These are phyloP conservation scores for Calephelis virginiensis DNA, from an alignment of 1,140 invertebrate species.

Conservation along the genomic window DNA sequence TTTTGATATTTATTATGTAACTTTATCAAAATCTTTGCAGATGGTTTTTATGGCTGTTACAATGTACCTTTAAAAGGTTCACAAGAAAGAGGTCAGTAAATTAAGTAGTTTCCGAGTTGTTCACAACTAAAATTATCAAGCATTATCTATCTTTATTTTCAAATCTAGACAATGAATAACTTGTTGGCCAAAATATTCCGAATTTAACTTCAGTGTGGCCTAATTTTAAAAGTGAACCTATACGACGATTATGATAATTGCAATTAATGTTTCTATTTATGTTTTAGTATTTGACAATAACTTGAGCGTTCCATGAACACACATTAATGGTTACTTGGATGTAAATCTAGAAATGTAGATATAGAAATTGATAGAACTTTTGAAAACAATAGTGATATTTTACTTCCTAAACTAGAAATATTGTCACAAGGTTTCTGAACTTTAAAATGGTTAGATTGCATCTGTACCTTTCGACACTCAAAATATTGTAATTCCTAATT, in stretches of 20 bases:
- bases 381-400: slow-evolving; percentile 13
- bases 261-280: not conserved
- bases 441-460: not conserved
- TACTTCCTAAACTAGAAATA: not conserved
- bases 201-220: not conserved
- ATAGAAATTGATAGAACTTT: slow-evolving; percentile 12
- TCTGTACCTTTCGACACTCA: slow-evolving; percentile 9
- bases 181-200: not conserved
- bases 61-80: slow-evolving; percentile 33
- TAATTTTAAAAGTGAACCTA: slow-evolving; percentile 1
- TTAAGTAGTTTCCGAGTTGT: not conserved
- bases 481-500: not conserved
- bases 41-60: slow-evolving; percentile 37
- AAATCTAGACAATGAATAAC: not conserved
- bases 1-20: slow-evolving; percentile 6
- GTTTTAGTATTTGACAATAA: slow-evolving; percentile 16
- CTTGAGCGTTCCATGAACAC: not conserved
- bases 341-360: slow-evolving; percentile 9
- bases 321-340: slow-evolving; percentile 3
- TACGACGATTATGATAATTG: not conserved
- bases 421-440: no score
- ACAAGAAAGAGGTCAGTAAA: slow-evolving; percentile 26
- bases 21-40: slow-evolving; percentile 32
- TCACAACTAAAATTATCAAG: no score
- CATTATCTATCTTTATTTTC: no score